Evolutionary conservation across 2,113 vertebrate species (phyloP).

Genomic region (Hiodon tergisus): DNA sequence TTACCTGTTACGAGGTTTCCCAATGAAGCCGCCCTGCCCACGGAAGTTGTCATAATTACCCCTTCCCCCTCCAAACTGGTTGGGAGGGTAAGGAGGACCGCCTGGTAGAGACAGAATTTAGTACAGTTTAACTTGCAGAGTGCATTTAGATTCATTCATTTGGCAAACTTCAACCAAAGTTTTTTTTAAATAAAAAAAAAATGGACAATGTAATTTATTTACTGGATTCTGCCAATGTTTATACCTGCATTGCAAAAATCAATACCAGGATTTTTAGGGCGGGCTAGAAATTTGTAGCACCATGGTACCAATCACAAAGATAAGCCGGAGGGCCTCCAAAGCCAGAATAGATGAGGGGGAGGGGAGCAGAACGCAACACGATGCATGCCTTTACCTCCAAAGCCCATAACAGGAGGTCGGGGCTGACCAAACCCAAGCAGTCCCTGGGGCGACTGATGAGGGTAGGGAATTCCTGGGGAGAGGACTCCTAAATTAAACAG

Average conservation of each 20-base stretch:
- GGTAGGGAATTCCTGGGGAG: slow-evolving; percentile 72
- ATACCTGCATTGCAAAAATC: no score
- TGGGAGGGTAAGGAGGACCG: slow-evolving; percentile 77
- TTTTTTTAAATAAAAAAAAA: no score
- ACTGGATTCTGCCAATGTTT: no score
- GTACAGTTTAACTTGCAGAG: no score
- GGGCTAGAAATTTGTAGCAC: no score
- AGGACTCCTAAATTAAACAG: slow-evolving; percentile 39
- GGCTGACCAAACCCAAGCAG: slow-evolving; percentile 80
- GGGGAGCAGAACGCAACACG: not conserved
- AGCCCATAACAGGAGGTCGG: slow-evolving; percentile 81
- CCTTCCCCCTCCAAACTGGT: slow-evolving; percentile 75
- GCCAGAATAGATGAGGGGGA: no score
- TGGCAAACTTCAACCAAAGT: no score
- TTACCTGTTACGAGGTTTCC: slow-evolving; percentile 85
- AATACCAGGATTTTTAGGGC: no score
- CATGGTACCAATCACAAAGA: no score
- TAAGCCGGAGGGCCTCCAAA: no score
- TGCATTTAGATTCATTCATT: no score
- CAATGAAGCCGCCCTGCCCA: slow-evolving; percentile 79
- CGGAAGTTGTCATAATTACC: slow-evolving; percentile 85
- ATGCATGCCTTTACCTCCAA: slow-evolving; percentile 63
- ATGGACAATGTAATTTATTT: no score
- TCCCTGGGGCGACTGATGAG: slow-evolving; percentile 77
- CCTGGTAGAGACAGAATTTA: slow-evolving; percentile 39